These are phyloP conservation scores for Ormyrus pomaceus DNA, from an alignment of 2,888 invertebrate species.

Conservation along the genomic window DNA sequence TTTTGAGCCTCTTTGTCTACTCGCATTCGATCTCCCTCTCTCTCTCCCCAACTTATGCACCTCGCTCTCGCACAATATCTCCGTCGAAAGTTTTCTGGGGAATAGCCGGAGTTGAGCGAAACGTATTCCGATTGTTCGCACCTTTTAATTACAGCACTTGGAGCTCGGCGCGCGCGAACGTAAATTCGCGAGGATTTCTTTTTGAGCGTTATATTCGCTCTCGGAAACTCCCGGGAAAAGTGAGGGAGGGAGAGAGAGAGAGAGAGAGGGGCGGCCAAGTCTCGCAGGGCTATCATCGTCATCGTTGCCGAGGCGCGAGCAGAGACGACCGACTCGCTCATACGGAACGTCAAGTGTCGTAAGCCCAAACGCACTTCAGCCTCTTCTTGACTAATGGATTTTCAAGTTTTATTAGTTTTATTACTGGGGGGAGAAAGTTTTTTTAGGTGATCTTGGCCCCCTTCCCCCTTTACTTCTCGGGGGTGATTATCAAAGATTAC, in stretches of 20 bases:
- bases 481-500: too few relatives aligned
- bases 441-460: not conserved
- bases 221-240: constrained; percentile 22
- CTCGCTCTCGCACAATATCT: constrained; percentile 31
- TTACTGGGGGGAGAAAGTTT: constrained; percentile 14
- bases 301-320: constrained; percentile 8
- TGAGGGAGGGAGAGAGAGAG: not conserved
- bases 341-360: constrained; percentile 38
- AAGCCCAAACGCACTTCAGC: constrained; percentile 35
- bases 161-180: constrained; percentile 1
- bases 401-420: constrained; percentile 50
- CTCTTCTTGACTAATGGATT: constrained; percentile 39
- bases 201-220: constrained; percentile 26
- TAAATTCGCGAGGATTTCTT: constrained; percentile 44
- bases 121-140: constrained; percentile 53
- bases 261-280: constrained; percentile 12
- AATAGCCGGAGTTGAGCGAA: constrained; percentile 31
- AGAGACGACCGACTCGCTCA: constrained; percentile 11
- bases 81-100: constrained; percentile 25
- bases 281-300: constrained; percentile 27
- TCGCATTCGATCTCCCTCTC: not conserved
- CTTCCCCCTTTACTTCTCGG: too few relatives aligned
- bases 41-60: not conserved
- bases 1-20: too few relatives aligned
- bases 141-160: constrained; percentile 56